A percentile compares a stretch with the other conserved stretches of the same genome.
Evolutionary conservation across 2,113 vertebrate genomes (phyloP).

Genomic region (Coturnix japonica): DNA sequence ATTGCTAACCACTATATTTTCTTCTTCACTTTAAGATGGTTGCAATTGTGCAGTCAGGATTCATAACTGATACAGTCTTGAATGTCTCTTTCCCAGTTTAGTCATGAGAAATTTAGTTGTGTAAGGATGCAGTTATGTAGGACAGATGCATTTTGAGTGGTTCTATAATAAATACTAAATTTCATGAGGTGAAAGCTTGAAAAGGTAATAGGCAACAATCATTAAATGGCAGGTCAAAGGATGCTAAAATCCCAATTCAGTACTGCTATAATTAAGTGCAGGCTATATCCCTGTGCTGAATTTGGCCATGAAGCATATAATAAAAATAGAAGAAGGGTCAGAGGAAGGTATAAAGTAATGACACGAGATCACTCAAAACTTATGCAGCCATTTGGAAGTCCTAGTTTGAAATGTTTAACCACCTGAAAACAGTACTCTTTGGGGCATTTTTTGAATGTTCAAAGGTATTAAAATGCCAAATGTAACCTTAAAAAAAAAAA

Average conservation of each 20-base stretch:
- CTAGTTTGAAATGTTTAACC: background rate
- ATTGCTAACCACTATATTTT: background rate
- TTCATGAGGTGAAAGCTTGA: background rate
- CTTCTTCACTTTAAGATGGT: background rate
- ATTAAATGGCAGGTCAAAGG: background rate
- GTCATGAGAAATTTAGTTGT: background rate
- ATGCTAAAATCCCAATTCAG: conserved; percentile 11
- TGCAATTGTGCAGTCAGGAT: background rate
- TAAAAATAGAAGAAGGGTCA: conserved; percentile 17
- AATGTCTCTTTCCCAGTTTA: background rate
- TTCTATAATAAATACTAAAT: background rate
- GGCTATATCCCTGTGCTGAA: background rate
- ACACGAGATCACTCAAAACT: background rate
- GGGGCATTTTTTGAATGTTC: background rate
- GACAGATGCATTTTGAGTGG: background rate
- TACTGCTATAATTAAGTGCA: background rate
- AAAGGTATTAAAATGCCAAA: background rate
- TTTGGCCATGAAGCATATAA: background rate
- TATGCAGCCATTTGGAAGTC: background rate
- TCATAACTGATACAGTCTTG: background rate
- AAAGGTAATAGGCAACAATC: background rate
- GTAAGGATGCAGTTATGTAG: background rate
- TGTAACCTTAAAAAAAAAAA: background rate
- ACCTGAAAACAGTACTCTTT: background rate
- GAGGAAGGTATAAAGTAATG: background rate